These are phyloP conservation scores for Caracal caracal DNA, from an alignment of 2,113 vertebrate genomes.

Conservation along the genomic window DNA sequence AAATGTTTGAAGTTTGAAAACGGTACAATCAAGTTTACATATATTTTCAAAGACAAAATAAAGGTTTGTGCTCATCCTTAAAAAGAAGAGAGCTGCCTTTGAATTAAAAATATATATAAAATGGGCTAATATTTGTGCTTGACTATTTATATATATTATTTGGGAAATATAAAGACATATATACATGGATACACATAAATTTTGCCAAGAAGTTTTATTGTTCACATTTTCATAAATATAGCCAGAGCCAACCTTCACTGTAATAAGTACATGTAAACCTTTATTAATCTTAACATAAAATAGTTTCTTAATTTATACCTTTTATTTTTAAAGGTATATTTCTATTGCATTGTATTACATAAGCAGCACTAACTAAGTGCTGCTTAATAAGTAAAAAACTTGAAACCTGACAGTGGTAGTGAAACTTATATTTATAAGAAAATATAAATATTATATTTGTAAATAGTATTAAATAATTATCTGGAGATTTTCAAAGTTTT, in stretches of 20 bases:
- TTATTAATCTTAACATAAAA: not conserved
- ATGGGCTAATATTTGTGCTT: not conserved
- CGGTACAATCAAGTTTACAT: not conserved
- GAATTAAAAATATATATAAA: not conserved
- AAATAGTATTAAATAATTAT: not conserved
- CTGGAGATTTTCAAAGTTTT: not conserved
- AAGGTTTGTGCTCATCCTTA: not conserved
- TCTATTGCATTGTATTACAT: not conserved
- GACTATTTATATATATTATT: not conserved
- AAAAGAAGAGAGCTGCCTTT: not conserved
- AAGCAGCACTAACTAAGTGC: not conserved
- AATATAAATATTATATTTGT: not conserved
- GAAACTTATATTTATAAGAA: not conserved
- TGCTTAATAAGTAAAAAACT: not conserved
- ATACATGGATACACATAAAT: not conserved
- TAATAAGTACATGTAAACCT: not conserved
- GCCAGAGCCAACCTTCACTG: not conserved
- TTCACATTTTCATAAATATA: conserved; percentile 26
- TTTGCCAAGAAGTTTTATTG: conserved; percentile 6
- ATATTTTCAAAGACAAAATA: conserved; percentile 7
- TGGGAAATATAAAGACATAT: not conserved
- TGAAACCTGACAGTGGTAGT: not conserved
- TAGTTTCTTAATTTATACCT: not conserved
- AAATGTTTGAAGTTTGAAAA: conserved; percentile 9
- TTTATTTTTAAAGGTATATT: not conserved